A percentile compares a stretch with the other conserved stretches of the same genome.
Conservation (phyloP, 1,140 invertebrate genomes). For the Drosophila nigrodunni region DNA sequence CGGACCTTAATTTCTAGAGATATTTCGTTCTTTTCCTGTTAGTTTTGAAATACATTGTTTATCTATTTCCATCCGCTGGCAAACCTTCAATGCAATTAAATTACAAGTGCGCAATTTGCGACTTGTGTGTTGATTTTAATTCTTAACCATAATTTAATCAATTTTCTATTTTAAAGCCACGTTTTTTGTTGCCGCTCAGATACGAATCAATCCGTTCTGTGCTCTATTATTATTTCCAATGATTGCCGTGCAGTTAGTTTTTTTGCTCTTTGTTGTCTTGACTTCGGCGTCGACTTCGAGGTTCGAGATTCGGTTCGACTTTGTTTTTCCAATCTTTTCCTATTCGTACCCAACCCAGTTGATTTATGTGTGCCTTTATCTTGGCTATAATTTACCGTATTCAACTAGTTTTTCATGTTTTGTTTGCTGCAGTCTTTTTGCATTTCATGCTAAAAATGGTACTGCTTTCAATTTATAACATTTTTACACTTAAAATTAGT, state of each 20-base stretch:
- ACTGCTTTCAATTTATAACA: background rate
- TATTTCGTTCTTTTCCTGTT: background rate
- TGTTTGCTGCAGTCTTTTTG: constrained; percentile 11
- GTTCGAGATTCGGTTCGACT: background rate
- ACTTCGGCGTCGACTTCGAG: constrained; percentile 12
- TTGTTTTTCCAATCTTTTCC: constrained; percentile 9
- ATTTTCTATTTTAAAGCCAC: constrained; percentile 23
- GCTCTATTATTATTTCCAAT: constrained; percentile 43
- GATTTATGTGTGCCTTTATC: constrained; percentile 21
- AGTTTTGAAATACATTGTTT: background rate
- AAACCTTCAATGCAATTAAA: background rate
- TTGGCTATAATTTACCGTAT: constrained; percentile 31
- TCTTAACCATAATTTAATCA: constrained; percentile 46
- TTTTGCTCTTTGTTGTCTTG: constrained; percentile 42
- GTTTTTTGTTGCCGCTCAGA: constrained; percentile 9
- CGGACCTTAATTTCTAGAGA: background rate
- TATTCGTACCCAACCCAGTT: constrained; percentile 19
- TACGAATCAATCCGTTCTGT: constrained; percentile 30
- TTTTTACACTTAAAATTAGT: background rate
- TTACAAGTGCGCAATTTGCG: constrained; percentile 17
- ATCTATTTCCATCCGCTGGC: background rate
- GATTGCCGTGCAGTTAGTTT: constrained; percentile 40
- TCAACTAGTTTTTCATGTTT: constrained; percentile 43
- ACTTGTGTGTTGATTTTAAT: constrained; percentile 34
- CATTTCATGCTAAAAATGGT: constrained; percentile 34